phyloP scores from a whole-genome alignment of 2,797 vertebrate species.

The Stomatorhinus walkeri region DNA sequence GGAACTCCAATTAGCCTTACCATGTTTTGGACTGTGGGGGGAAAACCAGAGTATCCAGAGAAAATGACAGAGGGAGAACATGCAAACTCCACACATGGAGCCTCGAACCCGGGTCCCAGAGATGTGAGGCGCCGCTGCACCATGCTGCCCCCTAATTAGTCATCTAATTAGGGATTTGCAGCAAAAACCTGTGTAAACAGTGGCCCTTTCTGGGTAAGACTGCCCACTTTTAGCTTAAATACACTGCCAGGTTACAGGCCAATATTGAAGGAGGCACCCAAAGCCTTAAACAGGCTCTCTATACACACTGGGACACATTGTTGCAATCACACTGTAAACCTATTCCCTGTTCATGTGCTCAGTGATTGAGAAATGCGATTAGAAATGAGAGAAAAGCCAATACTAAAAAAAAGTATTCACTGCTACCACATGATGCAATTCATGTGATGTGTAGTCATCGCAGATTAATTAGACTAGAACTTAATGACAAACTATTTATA shows the following conservation, averaged over 20 bases:
- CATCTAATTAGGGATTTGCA: neutral
- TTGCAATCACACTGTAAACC: neutral
- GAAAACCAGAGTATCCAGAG: neutral
- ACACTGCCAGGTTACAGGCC: neutral
- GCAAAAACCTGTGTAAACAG: neutral
- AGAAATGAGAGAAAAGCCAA: neutral
- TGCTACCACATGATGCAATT: neutral
- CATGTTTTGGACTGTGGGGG: neutral
- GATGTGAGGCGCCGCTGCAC: neutral
- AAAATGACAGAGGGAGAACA: neutral
- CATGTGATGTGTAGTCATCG: neutral
- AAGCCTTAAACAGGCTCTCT: neutral
- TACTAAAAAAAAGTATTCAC: neutral
- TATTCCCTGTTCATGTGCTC: neutral
- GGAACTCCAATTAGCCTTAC: neutral
- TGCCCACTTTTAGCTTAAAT: neutral
- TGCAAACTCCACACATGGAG: neutral
- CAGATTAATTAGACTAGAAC: neutral
- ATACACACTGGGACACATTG: neutral
- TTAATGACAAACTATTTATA: neutral
- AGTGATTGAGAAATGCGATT: neutral
- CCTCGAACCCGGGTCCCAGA: neutral
- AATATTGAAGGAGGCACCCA: neutral
- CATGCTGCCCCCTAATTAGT: neutral
- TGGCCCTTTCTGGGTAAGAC: neutral